These are phyloP conservation scores for Luehdorfia chinensis DNA, from an alignment of 1,140 invertebrate species.

Conservation along the genomic window DNA sequence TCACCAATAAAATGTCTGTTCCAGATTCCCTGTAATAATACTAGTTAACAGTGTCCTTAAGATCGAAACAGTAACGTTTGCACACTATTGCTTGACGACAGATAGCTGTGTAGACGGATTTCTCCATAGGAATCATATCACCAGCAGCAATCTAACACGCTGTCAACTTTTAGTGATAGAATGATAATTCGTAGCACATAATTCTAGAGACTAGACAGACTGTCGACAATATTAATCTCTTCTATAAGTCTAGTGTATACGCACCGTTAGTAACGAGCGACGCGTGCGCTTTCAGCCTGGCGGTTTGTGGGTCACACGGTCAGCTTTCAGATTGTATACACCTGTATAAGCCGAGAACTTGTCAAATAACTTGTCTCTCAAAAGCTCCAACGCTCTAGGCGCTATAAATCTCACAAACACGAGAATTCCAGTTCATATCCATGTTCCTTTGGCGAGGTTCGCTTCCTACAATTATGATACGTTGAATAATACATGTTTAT, in stretches of 20 bases:
- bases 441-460: slow-evolving; percentile 2
- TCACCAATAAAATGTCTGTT: no score
- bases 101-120: no score
- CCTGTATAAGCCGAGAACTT: slow-evolving; percentile 16
- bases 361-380: slow-evolving; percentile 12
- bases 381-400: slow-evolving; percentile 13
- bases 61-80: no score
- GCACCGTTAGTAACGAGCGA: neutral
- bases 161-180: no score
- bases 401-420: slow-evolving; percentile 12
- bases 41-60: no score
- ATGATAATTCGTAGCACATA: no score
- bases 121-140: no score
- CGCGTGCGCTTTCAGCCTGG: slow-evolving; percentile 23
- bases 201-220: no score
- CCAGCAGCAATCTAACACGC: no score
- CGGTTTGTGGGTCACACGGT: slow-evolving; percentile 24
- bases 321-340: slow-evolving; percentile 22
- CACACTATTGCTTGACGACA: no score
- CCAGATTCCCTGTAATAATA: no score
- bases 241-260: slow-evolving; percentile 3
- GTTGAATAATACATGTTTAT: slow-evolving; percentile 4
- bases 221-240: no score
- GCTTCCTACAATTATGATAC: slow-evolving; percentile 10
- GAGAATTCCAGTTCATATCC: slow-evolving; percentile 2